These are phyloP conservation scores for Phasia obesa DNA, from an alignment of 2,888 invertebrate species.

Conservation along the genomic window DNA sequence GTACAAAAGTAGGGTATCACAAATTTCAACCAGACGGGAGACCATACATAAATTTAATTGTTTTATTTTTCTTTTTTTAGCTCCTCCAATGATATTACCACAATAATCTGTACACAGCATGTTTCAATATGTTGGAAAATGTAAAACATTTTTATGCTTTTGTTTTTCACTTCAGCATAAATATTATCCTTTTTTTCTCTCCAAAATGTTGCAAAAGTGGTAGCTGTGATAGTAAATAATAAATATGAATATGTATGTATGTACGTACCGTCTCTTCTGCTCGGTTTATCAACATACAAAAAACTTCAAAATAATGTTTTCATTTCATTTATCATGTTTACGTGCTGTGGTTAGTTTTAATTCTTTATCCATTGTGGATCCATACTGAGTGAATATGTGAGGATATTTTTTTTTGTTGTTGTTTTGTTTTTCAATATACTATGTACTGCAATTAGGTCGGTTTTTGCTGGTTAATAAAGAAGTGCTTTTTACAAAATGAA, in stretches of 20 bases:
- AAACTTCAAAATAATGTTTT: slow-evolving; percentile 58
- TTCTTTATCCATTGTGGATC: slow-evolving; percentile 15
- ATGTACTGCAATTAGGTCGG: slow-evolving; percentile 27
- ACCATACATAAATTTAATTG: slow-evolving; percentile 33
- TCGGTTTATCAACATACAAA: slow-evolving; percentile 35
- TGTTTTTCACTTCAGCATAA: slow-evolving; percentile 13
- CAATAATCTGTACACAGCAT: slow-evolving; percentile 40
- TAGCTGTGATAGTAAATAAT: slow-evolving; percentile 39
- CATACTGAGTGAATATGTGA: neutral
- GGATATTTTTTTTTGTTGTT: neutral
- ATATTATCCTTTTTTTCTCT: slow-evolving; percentile 34
- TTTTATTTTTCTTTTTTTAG: neutral
- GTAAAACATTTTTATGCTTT: slow-evolving; percentile 12
- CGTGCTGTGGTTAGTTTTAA: slow-evolving; percentile 53
- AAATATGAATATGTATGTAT: too few species aligned
- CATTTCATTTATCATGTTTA: slow-evolving; percentile 67
- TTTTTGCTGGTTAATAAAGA: slow-evolving; percentile 17
- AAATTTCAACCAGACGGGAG: slow-evolving; percentile 12
- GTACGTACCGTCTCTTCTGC: neutral
- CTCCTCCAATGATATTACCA: slow-evolving; percentile 39
- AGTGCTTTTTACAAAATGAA: neutral
- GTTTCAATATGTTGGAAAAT: slow-evolving; percentile 40
- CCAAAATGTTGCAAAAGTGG: slow-evolving; percentile 14
- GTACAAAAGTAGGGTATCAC: neutral
- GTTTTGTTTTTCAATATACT: neutral